Evolutionary conservation across 2,113 vertebrate genomes (phyloP).

Genomic region (Caloenas nicobarica): DNA sequence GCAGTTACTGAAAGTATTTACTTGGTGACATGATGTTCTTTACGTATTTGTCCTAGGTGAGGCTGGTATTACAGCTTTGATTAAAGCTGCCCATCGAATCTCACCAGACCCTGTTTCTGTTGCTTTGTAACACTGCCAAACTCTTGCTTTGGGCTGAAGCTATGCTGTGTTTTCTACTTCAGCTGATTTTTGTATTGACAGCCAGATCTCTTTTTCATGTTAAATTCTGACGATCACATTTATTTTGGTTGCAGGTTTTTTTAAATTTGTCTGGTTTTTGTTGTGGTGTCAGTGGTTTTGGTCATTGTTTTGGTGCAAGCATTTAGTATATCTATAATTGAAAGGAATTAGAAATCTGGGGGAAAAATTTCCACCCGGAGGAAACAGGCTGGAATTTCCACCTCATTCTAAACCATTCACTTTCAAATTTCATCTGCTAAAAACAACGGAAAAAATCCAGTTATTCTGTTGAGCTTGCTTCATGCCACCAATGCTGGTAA

Average conservation of each 20-base stretch:
- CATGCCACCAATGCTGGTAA: neutral
- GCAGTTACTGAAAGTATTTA: slow-evolving; percentile 17
- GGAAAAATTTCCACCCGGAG: neutral
- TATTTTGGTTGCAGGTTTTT: neutral
- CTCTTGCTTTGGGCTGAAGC: neutral
- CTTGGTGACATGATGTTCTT: slow-evolving; percentile 1
- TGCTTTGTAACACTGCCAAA: neutral
- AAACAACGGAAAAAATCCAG: neutral
- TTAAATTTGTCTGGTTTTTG: neutral
- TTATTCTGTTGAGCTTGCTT: neutral
- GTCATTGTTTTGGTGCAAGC: neutral
- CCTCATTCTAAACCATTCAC: neutral
- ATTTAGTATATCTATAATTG: neutral
- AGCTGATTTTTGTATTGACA: neutral
- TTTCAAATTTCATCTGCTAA: neutral
- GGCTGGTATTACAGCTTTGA: neutral
- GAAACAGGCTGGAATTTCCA: neutral
- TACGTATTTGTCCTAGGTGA: neutral
- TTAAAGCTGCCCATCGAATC: slow-evolving; percentile 9
- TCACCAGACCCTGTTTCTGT: slow-evolving; percentile 30
- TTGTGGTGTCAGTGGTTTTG: neutral
- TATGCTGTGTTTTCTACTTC: neutral
- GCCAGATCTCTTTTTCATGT: neutral
- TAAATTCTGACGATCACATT: neutral
- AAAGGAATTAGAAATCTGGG: neutral